Percentiles rank a stretch among this genome's conserved stretches.
Conservation (phyloP, 2,888 invertebrate species). For the Limnephilus rhombicus region DNA sequence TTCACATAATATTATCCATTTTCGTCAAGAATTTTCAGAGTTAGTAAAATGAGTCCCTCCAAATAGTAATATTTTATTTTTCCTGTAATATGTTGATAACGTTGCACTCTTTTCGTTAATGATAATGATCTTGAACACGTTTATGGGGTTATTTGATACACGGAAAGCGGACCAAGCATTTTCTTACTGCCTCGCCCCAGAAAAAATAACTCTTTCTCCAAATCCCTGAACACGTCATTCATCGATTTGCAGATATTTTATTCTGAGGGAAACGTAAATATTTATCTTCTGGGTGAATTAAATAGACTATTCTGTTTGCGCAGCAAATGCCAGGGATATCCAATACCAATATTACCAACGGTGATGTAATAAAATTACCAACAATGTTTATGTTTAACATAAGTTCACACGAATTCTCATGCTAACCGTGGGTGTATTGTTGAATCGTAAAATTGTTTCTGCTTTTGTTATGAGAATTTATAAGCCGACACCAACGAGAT, state of each 20-base stretch:
- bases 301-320: not conserved
- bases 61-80: not conserved
- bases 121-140: not conserved
- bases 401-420: not conserved
- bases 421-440: not conserved
- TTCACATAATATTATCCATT: not conserved
- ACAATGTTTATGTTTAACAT: not conserved
- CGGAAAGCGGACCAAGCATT: not conserved
- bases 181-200: not conserved
- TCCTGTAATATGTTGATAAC: not conserved
- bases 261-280: conserved; percentile 13
- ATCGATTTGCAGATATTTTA: not conserved
- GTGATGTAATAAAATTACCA: conserved; percentile 2
- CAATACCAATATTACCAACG: conserved; percentile 15
- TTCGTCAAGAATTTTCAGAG: not conserved
- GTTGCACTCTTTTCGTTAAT: not conserved
- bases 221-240: not conserved
- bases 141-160: not conserved
- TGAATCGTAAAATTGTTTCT: not conserved
- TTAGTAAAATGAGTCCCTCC: not conserved
- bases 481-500: not conserved
- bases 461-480: not conserved
- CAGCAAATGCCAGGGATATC: conserved; percentile 12
- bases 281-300: conserved; percentile 14
- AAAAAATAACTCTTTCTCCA: not conserved